These are phyloP conservation scores for Bombus balteatus DNA, from an alignment of 1,140 invertebrate genomes.

Conservation along the genomic window DNA sequence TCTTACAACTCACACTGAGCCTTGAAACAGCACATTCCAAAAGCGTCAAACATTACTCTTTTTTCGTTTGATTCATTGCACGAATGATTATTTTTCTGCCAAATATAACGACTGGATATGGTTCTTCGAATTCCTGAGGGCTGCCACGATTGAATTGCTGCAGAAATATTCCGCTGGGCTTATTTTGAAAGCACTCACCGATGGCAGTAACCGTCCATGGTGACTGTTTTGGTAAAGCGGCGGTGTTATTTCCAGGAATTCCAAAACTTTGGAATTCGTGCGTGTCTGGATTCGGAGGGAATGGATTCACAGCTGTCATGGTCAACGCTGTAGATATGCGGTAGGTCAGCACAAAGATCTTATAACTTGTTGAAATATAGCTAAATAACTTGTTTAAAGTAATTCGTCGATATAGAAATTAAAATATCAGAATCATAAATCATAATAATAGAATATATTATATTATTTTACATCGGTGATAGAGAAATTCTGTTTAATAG, in stretches of 20 bases:
- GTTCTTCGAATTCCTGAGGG: conserved; percentile 6
- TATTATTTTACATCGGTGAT: no score
- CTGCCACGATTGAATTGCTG: no score
- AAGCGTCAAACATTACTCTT: not conserved
- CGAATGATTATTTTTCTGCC: conserved; percentile 8
- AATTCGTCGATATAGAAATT: not conserved
- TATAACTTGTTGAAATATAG: not conserved
- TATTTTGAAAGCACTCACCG: conserved; percentile 32
- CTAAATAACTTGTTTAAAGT: no score
- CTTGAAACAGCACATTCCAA: not conserved
- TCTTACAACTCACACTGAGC: not conserved
- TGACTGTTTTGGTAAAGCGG: conserved; percentile 7
- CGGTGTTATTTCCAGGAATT: conserved; percentile 20
- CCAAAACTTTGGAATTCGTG: conserved; percentile 25
- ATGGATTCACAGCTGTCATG: conserved; percentile 27
- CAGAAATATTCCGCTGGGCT: not conserved
- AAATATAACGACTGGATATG: conserved; percentile 5
- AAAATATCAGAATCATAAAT: not conserved
- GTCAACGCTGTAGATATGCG: conserved; percentile 11
- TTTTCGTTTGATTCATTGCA: not conserved
- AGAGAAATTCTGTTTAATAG: no score
- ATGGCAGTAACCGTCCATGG: conserved; percentile 19
- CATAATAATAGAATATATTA: no score
- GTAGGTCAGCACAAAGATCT: conserved; percentile 21
- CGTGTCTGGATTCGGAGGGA: not conserved